Evolutionary conservation across 2,113 vertebrate genomes (phyloP).

Genomic region (Odontophorus gujanensis): DNA sequence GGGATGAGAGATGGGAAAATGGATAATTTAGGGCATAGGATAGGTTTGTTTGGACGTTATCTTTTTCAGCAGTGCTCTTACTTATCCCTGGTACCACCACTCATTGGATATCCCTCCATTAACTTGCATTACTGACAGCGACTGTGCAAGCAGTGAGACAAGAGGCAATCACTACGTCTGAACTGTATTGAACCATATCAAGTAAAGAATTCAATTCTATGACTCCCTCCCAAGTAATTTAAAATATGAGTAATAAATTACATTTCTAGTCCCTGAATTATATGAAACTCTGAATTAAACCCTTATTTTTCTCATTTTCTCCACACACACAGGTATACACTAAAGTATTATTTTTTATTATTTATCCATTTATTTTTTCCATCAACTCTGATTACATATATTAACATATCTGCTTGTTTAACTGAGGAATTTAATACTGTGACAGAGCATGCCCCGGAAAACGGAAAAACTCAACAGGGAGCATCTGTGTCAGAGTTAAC

Average conservation of each 20-base stretch:
- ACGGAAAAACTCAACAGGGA: neutral
- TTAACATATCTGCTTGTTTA: neutral
- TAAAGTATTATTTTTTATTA: neutral
- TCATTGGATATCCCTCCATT: fast-evolving
- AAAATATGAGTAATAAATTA: neutral
- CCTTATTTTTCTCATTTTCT: neutral
- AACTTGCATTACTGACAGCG: neutral
- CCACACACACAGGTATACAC: fast-evolving
- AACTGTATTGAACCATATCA: neutral
- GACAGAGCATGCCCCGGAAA: neutral
- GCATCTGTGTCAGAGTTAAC: neutral
- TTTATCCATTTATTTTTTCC: neutral
- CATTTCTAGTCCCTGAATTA: neutral
- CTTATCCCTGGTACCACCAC: neutral
- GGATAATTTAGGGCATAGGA: fast-evolving
- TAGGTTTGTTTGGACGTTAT: neutral
- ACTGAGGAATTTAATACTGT: neutral
- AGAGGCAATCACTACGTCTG: neutral
- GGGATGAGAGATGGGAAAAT: neutral
- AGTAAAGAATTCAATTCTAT: neutral
- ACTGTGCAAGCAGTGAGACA: neutral
- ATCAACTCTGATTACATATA: neutral
- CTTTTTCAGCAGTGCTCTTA: neutral
- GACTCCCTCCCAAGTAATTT: fast-evolving
- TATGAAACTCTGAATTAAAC: neutral